Conservation (phyloP, 2,113 vertebrate genomes). For the Esox niger region DNA sequence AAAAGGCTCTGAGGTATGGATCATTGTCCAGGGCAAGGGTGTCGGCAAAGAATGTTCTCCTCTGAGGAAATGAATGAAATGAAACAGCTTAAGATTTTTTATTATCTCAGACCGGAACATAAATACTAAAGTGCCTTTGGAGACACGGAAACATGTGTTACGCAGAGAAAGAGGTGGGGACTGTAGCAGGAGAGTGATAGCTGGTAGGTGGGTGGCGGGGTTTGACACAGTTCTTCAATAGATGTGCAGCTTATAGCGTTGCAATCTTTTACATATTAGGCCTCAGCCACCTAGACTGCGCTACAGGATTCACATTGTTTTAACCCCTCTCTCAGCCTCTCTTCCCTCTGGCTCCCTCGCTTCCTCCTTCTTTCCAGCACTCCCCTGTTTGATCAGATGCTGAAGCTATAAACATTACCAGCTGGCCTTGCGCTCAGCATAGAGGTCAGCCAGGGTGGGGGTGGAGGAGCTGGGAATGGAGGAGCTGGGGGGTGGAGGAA, state of each 20-base stretch:
- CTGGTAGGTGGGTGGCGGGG: neutral
- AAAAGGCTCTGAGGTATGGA: too few relatives aligned
- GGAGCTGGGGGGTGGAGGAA: slow-evolving; percentile 1
- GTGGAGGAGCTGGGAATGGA: too few relatives aligned
- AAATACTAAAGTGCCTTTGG: slow-evolving; percentile 23
- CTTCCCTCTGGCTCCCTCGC: slow-evolving; percentile 6
- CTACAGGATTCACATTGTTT: slow-evolving; percentile 5
- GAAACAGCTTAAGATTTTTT: slow-evolving; percentile 22
- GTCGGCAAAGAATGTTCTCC: neutral
- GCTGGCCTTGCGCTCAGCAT: slow-evolving; percentile 67
- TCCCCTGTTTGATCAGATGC: slow-evolving; percentile 62
- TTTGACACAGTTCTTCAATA: neutral
- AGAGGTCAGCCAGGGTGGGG: slow-evolving; percentile 51
- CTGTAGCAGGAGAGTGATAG: neutral
- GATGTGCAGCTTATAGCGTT: slow-evolving; percentile 2
- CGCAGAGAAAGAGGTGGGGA: slow-evolving; percentile 17
- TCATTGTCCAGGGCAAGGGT: too few relatives aligned
- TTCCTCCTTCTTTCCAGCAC: slow-evolving; percentile 34
- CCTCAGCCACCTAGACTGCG: neutral
- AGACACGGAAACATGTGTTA: slow-evolving; percentile 19
- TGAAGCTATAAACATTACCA: slow-evolving; percentile 69
- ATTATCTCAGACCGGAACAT: slow-evolving; percentile 16
- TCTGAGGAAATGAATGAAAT: slow-evolving; percentile 15
- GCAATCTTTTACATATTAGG: slow-evolving; percentile 24
- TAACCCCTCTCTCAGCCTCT: neutral